phyloP scores from a whole-genome alignment of 2,888 invertebrate species.

The Drosophila nr. perissopoda region DNA sequence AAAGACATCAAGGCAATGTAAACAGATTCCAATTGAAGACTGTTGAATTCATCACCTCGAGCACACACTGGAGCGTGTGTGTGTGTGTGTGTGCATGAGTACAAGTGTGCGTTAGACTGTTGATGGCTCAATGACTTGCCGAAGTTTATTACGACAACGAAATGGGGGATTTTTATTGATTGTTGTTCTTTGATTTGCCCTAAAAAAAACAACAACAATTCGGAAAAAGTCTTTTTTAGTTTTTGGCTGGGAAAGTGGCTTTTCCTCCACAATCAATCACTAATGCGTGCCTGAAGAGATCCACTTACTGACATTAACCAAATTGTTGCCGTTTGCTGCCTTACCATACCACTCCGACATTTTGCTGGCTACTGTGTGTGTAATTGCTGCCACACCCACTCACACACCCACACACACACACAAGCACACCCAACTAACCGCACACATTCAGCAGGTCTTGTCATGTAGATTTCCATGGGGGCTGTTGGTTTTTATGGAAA shows the following conservation, averaged over 20 bases:
- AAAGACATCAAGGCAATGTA: slow-evolving; percentile 24
- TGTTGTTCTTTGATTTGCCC: slow-evolving; percentile 33
- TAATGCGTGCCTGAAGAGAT: slow-evolving; percentile 10
- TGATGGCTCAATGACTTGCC: slow-evolving; percentile 21
- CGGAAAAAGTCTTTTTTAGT: slow-evolving; percentile 2
- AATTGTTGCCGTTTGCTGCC: slow-evolving; percentile 21
- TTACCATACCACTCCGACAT: slow-evolving; percentile 21
- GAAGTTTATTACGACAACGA: slow-evolving; percentile 32
- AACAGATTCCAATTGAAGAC: slow-evolving; percentile 27
- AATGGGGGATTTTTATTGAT: slow-evolving; percentile 39
- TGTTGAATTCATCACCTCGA: slow-evolving; percentile 25
- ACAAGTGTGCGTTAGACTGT: neutral
- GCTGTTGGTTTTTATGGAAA: slow-evolving; percentile 33
- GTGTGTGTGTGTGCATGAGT: neutral
- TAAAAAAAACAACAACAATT: neutral
- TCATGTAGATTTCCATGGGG: slow-evolving; percentile 20
- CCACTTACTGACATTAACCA: slow-evolving; percentile 16
- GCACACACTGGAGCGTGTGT: neutral
- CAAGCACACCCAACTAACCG: neutral
- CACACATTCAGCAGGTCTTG: neutral
- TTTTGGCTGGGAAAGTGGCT: slow-evolving; percentile 10
- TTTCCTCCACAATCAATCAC: slow-evolving; percentile 44
- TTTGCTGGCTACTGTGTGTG: slow-evolving; percentile 12
- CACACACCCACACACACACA: neutral
- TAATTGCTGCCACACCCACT: slow-evolving; percentile 25